These are phyloP conservation scores for Acinonyx jubatus DNA, from an alignment of 2,113 vertebrate genomes.

Conservation along the genomic window DNA sequence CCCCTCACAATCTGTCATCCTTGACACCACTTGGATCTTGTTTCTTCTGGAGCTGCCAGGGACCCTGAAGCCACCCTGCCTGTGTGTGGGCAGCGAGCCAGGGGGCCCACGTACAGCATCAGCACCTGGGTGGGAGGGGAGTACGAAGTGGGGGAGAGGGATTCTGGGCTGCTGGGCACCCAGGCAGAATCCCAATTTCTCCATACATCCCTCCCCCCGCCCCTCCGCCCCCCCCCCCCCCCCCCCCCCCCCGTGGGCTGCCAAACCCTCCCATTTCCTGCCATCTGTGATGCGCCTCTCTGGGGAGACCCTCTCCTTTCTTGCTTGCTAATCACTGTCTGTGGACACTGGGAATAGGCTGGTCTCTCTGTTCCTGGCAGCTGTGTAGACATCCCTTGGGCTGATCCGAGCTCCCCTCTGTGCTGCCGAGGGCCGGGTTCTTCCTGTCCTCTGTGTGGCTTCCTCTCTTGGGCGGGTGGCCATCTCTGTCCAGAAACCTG, in stretches of 20 bases:
- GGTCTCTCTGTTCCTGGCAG: not conserved
- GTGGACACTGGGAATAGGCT: not conserved
- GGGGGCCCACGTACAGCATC: not conserved
- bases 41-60: constrained; percentile 51
- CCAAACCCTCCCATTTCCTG: constrained; percentile 19
- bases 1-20: constrained; percentile 68
- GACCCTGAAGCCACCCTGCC: not conserved
- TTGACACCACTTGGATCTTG: constrained; percentile 50
- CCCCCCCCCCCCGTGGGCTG: not conserved
- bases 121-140: not conserved
- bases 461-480: not conserved
- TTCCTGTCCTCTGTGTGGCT: not conserved
- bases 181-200: not conserved
- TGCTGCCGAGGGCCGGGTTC: not conserved
- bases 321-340: constrained; percentile 2
- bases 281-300: constrained; percentile 38
- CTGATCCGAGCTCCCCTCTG: not conserved
- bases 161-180: not conserved
- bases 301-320: constrained; percentile 50
- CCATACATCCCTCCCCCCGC: not conserved
- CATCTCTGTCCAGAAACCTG: not conserved
- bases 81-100: not conserved
- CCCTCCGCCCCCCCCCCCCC: not conserved
- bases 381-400: not conserved
- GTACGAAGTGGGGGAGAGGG: not conserved